Evolutionary conservation across 2,797 vertebrate species (phyloP).

Genomic region (Sebastes cheni): DNA sequence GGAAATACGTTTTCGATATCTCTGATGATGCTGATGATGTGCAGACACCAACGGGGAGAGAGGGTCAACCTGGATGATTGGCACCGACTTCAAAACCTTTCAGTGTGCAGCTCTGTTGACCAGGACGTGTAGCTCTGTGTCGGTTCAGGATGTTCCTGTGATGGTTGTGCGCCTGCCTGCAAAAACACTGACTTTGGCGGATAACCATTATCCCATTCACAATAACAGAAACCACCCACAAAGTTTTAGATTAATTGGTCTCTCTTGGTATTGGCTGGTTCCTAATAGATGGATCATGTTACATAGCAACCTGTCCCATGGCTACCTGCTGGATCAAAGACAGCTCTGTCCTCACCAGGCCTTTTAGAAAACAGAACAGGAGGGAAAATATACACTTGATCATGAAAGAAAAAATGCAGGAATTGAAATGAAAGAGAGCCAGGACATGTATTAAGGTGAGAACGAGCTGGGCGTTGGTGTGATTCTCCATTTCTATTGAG

Average conservation of each 20-base stretch:
- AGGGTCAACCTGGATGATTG: conserved; percentile 10
- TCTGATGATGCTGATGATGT: not conserved
- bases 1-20: not conserved
- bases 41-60: not conserved
- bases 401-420: conserved; percentile 12
- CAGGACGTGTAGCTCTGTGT: not conserved
- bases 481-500: conserved; percentile 35
- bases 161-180: conserved; percentile 44
- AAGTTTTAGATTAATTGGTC: not conserved
- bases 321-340: conserved; percentile 36
- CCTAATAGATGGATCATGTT: conserved; percentile 3
- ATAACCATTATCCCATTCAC: conserved; percentile 31
- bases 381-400: conserved; percentile 27
- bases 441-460: conserved; percentile 45
- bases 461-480: conserved; percentile 24
- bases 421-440: conserved; percentile 46
- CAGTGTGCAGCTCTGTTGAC: not conserved
- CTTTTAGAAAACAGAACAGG: conserved; percentile 13
- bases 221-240: conserved; percentile 35
- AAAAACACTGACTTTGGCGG: conserved; percentile 47
- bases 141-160: conserved; percentile 36
- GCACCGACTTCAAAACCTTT: conserved; percentile 11
- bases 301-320: conserved; percentile 10
- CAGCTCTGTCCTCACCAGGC: not conserved
- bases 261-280: conserved; percentile 13